phyloP scores from a whole-genome alignment of 2,113 vertebrate genomes.

The Zapornia atra region DNA sequence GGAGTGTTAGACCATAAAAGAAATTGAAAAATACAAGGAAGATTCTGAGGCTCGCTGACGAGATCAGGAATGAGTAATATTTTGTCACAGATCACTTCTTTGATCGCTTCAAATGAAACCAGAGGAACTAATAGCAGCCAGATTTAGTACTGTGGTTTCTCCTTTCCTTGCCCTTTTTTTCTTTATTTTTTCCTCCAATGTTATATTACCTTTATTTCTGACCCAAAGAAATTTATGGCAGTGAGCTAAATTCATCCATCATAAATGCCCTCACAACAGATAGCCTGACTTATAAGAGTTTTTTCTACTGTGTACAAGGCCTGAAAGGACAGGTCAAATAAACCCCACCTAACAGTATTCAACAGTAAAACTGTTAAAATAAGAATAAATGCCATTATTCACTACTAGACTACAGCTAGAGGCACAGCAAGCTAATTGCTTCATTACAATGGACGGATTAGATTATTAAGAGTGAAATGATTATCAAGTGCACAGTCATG shows the following conservation, averaged over 20 bases:
- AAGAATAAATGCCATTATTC: background rate
- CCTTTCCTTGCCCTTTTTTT: background rate
- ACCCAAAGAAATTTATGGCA: background rate
- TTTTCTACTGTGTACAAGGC: background rate
- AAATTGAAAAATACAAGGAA: background rate
- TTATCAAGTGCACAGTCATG: slow-evolving; percentile 47
- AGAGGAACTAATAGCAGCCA: background rate
- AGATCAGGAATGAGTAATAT: background rate
- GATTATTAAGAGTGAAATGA: slow-evolving; percentile 56
- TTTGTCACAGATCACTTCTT: slow-evolving; percentile 30
- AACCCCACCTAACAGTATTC: background rate
- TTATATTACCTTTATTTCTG: background rate
- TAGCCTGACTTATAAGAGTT: background rate
- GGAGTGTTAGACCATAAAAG: background rate
- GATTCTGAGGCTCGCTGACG: background rate
- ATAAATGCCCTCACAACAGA: background rate
- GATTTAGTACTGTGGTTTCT: slow-evolving; percentile 5
- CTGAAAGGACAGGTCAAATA: background rate
- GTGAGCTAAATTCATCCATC: background rate
- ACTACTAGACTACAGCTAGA: slow-evolving; percentile 11
- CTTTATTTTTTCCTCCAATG: background rate
- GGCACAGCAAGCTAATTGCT: slow-evolving; percentile 49
- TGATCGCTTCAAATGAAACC: slow-evolving; percentile 12
- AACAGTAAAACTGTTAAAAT: slow-evolving; percentile 11
- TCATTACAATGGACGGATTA: slow-evolving; percentile 39